These are phyloP conservation scores for Cylindroiulus punctatus DNA, from an alignment of 2,888 invertebrate genomes.

Conservation along the genomic window DNA sequence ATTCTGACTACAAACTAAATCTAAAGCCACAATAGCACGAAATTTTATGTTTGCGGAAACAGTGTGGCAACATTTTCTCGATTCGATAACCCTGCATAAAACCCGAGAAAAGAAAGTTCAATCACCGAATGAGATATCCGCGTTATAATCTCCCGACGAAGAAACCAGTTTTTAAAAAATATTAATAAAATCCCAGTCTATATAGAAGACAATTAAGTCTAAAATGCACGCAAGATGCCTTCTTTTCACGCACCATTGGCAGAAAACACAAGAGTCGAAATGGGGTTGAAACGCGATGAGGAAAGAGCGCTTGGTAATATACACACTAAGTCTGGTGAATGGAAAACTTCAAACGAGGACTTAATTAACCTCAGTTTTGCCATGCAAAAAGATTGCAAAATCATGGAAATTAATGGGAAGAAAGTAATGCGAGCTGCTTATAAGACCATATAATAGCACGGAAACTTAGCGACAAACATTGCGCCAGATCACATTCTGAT, in stretches of 20 bases:
- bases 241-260: slow-evolving; percentile 45
- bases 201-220: slow-evolving; percentile 31
- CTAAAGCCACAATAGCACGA: neutral
- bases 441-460: slow-evolving; percentile 41
- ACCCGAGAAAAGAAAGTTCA: neutral
- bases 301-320: neutral
- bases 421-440: slow-evolving; percentile 45
- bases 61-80: neutral
- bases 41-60: neutral
- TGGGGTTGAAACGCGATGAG: neutral
- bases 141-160: slow-evolving; percentile 3
- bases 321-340: slow-evolving; percentile 14
- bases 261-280: slow-evolving; percentile 34
- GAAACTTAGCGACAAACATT: slow-evolving; percentile 43
- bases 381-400: slow-evolving; percentile 47
- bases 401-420: slow-evolving; percentile 47
- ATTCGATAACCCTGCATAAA: neutral
- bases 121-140: slow-evolving; percentile 9
- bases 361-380: slow-evolving; percentile 45
- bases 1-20: neutral
- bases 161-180: slow-evolving; percentile 1
- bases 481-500: slow-evolving; percentile 27
- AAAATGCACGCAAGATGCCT: slow-evolving; percentile 43
- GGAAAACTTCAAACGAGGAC: slow-evolving; percentile 47
- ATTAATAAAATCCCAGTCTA: slow-evolving; percentile 37